These are phyloP conservation scores for Odocoileus hemionus DNA, from an alignment of 2,113 vertebrate genomes.

Conservation along the genomic window DNA sequence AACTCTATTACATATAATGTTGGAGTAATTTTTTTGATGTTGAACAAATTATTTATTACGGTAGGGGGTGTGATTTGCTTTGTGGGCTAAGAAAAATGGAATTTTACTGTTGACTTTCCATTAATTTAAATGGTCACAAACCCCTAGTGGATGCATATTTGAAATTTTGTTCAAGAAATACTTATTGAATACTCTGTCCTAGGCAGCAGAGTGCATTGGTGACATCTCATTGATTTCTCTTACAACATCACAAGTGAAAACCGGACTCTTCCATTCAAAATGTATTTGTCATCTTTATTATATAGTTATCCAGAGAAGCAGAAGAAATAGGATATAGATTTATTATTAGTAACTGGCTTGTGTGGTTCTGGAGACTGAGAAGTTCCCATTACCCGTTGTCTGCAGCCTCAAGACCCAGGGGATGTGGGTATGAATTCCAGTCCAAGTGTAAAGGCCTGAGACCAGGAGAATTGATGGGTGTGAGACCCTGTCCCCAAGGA, in stretches of 20 bases:
- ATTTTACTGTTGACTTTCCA: background rate
- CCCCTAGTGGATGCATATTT: background rate
- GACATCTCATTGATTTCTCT: background rate
- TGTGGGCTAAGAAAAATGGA: background rate
- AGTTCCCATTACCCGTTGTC: fast-evolving
- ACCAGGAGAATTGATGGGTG: no score
- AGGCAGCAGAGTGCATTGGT: background rate
- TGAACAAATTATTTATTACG: background rate
- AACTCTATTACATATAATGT: background rate
- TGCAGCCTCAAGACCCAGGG: background rate
- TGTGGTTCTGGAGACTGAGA: background rate
- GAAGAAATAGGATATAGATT: background rate
- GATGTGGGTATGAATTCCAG: background rate
- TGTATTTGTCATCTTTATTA: background rate
- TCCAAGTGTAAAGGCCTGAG: background rate
- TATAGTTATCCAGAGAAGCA: background rate
- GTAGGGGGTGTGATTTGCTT: background rate
- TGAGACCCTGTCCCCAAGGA: background rate
- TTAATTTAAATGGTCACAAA: background rate
- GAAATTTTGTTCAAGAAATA: background rate
- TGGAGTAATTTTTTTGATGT: background rate
- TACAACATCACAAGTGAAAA: background rate
- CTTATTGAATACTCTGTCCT: background rate
- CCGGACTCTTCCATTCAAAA: background rate
- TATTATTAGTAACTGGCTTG: no score